Evolutionary conservation across 2,888 invertebrate species (phyloP).

Genomic region (Malthinus seriepunctatus): DNA sequence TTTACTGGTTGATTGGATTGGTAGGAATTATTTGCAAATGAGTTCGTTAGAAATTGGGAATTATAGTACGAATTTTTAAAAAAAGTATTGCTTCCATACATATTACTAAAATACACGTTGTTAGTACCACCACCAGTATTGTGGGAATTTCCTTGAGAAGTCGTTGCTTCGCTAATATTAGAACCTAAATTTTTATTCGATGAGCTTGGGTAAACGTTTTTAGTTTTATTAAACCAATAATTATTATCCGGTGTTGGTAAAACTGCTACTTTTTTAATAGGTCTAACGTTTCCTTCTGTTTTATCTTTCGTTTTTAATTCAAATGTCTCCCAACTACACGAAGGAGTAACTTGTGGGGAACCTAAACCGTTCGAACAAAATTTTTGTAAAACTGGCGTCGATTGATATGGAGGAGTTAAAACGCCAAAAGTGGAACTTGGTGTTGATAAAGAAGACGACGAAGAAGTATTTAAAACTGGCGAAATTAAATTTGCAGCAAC

Average conservation of each 20-base stretch:
- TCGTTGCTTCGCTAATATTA: not conserved
- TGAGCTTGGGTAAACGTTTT: too few species aligned
- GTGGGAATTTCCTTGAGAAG: not conserved
- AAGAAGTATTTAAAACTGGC: not conserved
- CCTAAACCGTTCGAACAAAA: not conserved
- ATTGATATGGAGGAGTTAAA: not conserved
- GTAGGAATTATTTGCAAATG: not conserved
- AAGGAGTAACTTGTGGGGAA: not conserved
- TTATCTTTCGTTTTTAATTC: too few species aligned
- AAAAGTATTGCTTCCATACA: slow-evolving; percentile 1
- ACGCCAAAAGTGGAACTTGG: not conserved
- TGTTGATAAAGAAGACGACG: not conserved
- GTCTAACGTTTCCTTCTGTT: too few species aligned
- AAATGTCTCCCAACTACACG: slow-evolving; percentile 6
- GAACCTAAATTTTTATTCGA: not conserved
- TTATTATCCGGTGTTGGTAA: too few species aligned
- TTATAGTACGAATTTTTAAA: not conserved
- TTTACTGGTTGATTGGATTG: not conserved
- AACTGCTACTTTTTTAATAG: too few species aligned
- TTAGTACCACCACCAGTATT: not conserved
- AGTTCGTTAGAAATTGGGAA: not conserved
- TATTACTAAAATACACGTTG: not conserved
- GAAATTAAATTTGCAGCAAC: not conserved
- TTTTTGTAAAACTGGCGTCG: slow-evolving; percentile 1
- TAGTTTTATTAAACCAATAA: too few species aligned